Evolutionary conservation across 2,113 vertebrate species (phyloP).

Genomic region (Electrona antarctica): DNA sequence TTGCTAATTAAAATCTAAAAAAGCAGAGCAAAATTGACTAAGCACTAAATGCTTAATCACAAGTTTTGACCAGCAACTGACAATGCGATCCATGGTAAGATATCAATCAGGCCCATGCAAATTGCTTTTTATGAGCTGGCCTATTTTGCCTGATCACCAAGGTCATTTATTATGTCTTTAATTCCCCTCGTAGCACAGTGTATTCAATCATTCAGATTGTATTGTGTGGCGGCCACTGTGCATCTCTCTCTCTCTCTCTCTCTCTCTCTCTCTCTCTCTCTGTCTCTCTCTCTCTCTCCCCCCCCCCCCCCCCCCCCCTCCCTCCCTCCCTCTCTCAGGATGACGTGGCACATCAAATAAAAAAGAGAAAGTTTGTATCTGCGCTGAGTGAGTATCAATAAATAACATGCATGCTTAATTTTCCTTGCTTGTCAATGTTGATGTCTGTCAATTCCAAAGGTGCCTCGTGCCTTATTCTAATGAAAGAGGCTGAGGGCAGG

Average conservation of each 20-base stretch:
- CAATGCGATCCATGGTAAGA: constrained; percentile 74
- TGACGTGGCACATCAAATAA: constrained; percentile 47
- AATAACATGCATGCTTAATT: constrained; percentile 71
- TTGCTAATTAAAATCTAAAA: constrained; percentile 96
- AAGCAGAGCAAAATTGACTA: constrained; percentile 85
- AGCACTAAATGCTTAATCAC: constrained; percentile 86
- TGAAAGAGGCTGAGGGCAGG: constrained; percentile 62
- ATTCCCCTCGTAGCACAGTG: constrained; percentile 53
- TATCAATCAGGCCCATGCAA: constrained; percentile 73
- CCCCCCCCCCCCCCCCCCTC: neutral
- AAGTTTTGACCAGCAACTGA: constrained; percentile 76
- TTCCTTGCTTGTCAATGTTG: constrained; percentile 60
- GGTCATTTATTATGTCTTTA: constrained; percentile 61
- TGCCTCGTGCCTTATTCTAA: constrained; percentile 70
- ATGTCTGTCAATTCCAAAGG: constrained; percentile 67
- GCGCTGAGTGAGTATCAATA: constrained; percentile 55
- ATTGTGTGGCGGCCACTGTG: constrained; percentile 26
- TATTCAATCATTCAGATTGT: constrained; percentile 66
- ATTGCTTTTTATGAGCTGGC: constrained; percentile 54
- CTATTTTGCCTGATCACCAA: constrained; percentile 52
- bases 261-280: too few relatives aligned
- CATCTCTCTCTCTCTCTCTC: constrained; percentile 16
- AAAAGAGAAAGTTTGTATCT: constrained; percentile 52
- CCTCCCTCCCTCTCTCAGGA: neutral
- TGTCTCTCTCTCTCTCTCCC: too few relatives aligned